These are phyloP conservation scores for Pelosia muscerda DNA, from an alignment of 2,888 invertebrate genomes.

Conservation along the genomic window DNA sequence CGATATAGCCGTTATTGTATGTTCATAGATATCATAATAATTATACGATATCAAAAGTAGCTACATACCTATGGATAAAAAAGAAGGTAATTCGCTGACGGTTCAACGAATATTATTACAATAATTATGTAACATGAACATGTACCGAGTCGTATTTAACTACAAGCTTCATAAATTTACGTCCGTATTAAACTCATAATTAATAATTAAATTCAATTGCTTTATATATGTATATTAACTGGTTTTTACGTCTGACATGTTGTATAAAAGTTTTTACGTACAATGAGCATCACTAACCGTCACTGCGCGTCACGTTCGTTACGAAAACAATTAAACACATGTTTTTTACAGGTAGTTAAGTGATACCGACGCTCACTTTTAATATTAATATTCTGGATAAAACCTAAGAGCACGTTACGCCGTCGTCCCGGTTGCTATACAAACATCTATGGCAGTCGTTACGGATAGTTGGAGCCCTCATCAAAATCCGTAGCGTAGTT, in stretches of 20 bases:
- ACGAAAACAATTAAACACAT: too few relatives aligned
- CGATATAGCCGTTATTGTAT: neutral
- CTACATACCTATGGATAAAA: neutral
- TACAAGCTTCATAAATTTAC: neutral
- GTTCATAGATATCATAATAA: neutral
- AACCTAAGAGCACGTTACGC: too few relatives aligned
- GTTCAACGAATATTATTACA: neutral
- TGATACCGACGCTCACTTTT: too few relatives aligned
- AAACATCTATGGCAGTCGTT: too few relatives aligned
- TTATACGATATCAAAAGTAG: neutral
- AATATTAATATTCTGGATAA: too few relatives aligned
- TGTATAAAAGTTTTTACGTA: neutral
- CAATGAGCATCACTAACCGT: neutral
- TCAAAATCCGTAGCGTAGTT: too few relatives aligned
- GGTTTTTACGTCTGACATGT: neutral
- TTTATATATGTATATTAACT: neutral
- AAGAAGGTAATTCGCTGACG: neutral
- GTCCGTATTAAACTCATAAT: neutral
- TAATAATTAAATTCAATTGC: neutral
- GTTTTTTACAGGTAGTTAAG: too few relatives aligned
- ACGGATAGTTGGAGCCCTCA: too few relatives aligned
- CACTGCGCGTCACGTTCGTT: neutral
- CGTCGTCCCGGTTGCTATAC: too few relatives aligned
- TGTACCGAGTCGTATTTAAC: neutral
- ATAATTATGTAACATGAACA: neutral